A percentile compares a stretch with the other conserved stretches of the same genome.
These are phyloP conservation scores for Drosophila merina DNA, from an alignment of 2,888 invertebrate species.

Conservation along the genomic window DNA sequence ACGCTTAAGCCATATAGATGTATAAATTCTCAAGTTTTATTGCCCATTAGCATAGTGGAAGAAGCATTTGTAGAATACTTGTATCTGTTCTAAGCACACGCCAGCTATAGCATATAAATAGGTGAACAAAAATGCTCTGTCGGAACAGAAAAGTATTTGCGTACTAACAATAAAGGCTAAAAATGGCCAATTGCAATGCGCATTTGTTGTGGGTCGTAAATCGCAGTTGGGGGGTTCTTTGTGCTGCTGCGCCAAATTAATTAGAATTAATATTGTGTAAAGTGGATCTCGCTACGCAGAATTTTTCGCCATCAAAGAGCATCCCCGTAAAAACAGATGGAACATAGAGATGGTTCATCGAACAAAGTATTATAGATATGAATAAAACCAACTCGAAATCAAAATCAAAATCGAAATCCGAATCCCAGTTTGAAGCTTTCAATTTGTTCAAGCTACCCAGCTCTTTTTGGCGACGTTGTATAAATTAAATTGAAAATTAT, in stretches of 20 bases:
- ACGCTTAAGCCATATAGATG: constrained; percentile 1
- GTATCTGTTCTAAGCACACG: constrained; percentile 6
- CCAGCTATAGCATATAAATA: constrained; percentile 8
- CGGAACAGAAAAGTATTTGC: neutral
- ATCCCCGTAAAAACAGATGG: neutral
- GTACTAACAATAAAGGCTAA: constrained; percentile 16
- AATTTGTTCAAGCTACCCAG: constrained; percentile 11
- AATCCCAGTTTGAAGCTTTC: constrained; percentile 1
- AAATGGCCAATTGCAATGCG: constrained; percentile 30
- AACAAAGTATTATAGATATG: neutral
- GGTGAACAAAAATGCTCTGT: constrained; percentile 2
- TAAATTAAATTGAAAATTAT: constrained; percentile 75
- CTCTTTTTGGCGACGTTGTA: constrained; percentile 35
- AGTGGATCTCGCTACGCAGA: constrained; percentile 31
- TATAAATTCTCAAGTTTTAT: constrained; percentile 44
- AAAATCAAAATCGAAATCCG: neutral
- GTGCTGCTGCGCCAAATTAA: constrained; percentile 14
- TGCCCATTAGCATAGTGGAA: constrained; percentile 23
- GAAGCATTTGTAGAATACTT: no score
- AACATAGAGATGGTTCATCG: no score
- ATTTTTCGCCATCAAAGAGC: neutral
- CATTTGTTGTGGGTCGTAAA: constrained; percentile 29
- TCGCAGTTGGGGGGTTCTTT: constrained; percentile 8
- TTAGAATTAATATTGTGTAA: constrained; percentile 38
- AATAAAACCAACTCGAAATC: neutral